Evolutionary conservation across 2,113 vertebrate species (phyloP).

Genomic region (Emydura subglobosa): DNA sequence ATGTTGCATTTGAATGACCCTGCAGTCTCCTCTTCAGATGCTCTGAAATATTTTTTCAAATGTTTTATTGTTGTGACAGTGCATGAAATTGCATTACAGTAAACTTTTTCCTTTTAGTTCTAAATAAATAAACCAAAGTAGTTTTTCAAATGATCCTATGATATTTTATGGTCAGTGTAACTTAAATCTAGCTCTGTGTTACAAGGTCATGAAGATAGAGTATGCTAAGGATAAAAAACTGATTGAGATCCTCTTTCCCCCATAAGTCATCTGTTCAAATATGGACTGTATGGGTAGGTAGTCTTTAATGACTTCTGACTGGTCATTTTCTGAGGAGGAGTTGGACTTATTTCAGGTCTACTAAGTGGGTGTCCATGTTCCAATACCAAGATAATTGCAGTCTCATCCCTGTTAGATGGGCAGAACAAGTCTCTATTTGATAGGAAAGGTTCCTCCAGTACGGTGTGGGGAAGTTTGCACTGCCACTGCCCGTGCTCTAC

Average conservation of each 20-base stretch:
- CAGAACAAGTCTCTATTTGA: neutral
- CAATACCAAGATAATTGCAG: slow-evolving; percentile 13
- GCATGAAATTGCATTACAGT: neutral
- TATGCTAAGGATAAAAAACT: neutral
- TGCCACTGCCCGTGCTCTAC: neutral
- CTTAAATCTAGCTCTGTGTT: neutral
- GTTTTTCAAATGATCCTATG: neutral
- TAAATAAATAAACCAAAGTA: neutral
- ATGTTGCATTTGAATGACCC: neutral
- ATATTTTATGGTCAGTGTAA: neutral
- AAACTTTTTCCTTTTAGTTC: neutral
- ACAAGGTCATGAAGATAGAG: neutral
- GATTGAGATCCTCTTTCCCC: neutral
- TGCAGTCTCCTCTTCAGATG: neutral
- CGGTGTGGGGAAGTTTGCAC: neutral
- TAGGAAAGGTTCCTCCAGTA: neutral
- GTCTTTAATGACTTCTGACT: neutral
- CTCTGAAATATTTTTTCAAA: neutral
- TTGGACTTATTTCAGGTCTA: slow-evolving; percentile 22
- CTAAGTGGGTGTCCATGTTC: neutral
- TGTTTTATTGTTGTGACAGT: neutral
- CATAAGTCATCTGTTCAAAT: neutral
- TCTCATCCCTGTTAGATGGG: neutral
- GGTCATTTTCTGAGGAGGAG: neutral
- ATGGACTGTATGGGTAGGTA: slow-evolving; percentile 4